Percentiles rank a stretch among this genome's conserved stretches.
These are phyloP conservation scores for Dicyrtomina minuta DNA, from an alignment of 2,888 invertebrate species.

Conservation along the genomic window DNA sequence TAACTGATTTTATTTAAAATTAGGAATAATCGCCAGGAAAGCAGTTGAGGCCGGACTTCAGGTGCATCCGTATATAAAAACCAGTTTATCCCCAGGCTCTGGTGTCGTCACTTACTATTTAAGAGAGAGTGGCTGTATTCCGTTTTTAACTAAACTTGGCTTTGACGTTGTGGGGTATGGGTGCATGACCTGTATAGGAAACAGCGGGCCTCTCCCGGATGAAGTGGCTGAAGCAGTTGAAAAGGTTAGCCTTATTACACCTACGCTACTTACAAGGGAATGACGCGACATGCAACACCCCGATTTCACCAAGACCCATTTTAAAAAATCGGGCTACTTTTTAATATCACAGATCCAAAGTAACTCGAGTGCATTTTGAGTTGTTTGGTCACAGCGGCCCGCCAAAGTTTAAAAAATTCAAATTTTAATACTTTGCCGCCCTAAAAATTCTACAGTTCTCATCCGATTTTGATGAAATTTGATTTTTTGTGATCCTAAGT, in stretches of 20 bases:
- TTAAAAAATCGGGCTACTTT: no score
- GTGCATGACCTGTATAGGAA: constrained; percentile 99
- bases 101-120: constrained; percentile 92
- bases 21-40: constrained; percentile 85
- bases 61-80: constrained; percentile 93
- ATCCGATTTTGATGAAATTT: no score
- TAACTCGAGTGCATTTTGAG: no score
- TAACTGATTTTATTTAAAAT: not conserved
- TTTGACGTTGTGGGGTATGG: constrained; percentile 98
- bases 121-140: constrained; percentile 86
- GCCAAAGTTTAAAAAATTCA: no score
- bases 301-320: no score
- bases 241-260: constrained; percentile 67
- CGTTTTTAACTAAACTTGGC: constrained; percentile 80
- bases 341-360: no score
- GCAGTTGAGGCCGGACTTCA: constrained; percentile 86
- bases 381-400: no score
- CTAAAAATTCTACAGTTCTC: no score
- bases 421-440: no score
- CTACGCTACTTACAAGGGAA: no score
- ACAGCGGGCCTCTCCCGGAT: constrained; percentile 92
- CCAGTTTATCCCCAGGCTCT: constrained; percentile 92
- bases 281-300: no score
- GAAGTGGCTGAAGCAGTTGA: constrained; percentile 89
- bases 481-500: no score